Percentiles rank a stretch among this genome's conserved stretches.
These are phyloP conservation scores for Ataeniobius toweri DNA, from an alignment of 2,797 vertebrate genomes.

Conservation along the genomic window DNA sequence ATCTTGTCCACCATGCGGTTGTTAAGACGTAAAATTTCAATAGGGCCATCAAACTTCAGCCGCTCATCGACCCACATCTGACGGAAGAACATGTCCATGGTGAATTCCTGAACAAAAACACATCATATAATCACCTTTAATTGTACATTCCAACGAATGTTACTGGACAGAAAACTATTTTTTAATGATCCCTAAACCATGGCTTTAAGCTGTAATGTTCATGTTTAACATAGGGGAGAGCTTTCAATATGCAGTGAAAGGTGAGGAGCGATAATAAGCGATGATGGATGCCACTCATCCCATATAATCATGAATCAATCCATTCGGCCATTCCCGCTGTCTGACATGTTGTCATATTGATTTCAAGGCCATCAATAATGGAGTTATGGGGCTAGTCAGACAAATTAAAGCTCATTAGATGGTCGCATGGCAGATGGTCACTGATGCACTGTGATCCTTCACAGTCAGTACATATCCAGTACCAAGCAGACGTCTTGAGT, in stretches of 20 bases:
- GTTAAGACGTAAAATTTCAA: conserved; percentile 82
- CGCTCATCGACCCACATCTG: conserved; percentile 86
- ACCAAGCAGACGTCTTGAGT: background rate
- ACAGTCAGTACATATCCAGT: conserved; percentile 33
- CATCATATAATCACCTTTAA: background rate
- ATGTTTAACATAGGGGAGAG: conserved; percentile 8
- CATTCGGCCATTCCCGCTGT: conserved; percentile 58
- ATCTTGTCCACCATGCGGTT: conserved; percentile 86
- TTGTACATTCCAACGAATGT: too few relatives aligned
- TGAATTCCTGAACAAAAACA: conserved; percentile 69
- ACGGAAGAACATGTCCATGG: conserved; percentile 86
- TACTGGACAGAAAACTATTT: background rate
- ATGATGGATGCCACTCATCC: conserved; percentile 72
- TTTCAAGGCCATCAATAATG: conserved; percentile 72
- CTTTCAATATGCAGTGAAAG: conserved; percentile 48
- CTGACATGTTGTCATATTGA: conserved; percentile 76
- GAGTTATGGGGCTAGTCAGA: conserved; percentile 72
- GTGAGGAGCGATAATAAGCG: conserved; percentile 49
- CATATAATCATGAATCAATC: conserved; percentile 72
- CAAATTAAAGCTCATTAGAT: conserved; percentile 77
- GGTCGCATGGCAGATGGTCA: conserved; percentile 66
- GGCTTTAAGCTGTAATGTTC: background rate
- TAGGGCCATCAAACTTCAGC: conserved; percentile 80
- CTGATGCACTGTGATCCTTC: conserved; percentile 41
- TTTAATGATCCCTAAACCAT: background rate